phyloP scores from a whole-genome alignment of 2,113 vertebrate genomes.

The Microtus pennsylvanicus region DNA sequence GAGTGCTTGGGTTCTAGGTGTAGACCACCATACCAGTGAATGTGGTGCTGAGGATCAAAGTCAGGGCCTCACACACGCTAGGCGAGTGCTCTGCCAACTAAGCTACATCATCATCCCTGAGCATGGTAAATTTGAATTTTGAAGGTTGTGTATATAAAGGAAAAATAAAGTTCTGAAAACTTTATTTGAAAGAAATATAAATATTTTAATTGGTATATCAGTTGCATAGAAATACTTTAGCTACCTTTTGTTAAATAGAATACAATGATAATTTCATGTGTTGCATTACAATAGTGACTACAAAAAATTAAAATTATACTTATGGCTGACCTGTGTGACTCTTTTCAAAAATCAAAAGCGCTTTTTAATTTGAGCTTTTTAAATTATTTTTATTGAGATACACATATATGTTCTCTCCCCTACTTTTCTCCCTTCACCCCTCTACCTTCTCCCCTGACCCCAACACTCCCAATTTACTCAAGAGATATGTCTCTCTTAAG shows the following conservation, averaged over 20 bases:
- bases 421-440: too few relatives aligned
- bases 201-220: not conserved
- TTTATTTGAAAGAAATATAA: not conserved
- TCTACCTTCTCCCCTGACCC: too few relatives aligned
- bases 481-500: too few relatives aligned
- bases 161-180: not conserved
- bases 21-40: too few relatives aligned
- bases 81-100: not conserved
- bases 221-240: not conserved
- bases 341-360: conserved; percentile 58
- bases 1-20: not conserved
- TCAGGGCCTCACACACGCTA: not conserved
- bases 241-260: not conserved
- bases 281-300: not conserved
- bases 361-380: conserved; percentile 66
- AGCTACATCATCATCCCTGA: not conserved
- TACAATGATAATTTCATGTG: not conserved
- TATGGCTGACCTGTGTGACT: not conserved
- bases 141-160: not conserved
- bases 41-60: not conserved
- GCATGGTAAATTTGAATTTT: not conserved
- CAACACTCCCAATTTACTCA: too few relatives aligned
- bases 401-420: too few relatives aligned
- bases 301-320: not conserved
- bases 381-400: too few relatives aligned